Base-by-base conservation (phyloP, 1,140 invertebrate species). In the Telenomus remus region DNA sequence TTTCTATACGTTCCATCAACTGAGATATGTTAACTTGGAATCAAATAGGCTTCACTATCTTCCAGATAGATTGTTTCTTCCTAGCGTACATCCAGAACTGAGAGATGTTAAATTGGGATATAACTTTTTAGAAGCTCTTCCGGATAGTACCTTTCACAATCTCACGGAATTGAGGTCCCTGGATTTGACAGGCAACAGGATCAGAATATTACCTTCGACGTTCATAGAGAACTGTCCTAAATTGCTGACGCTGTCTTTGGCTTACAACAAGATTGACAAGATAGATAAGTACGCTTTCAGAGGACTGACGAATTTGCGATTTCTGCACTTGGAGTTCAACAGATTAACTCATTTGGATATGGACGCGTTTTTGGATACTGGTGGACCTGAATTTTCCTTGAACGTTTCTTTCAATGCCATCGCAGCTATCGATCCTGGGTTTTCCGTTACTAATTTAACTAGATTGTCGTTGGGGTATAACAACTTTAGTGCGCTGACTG, bases 11-110 rank as follows among this genome's bases (percentile, higher is more conserved):
- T 92, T 94, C 79, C 89, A 91, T 3, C 91, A 93, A 76, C 82
- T 97, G 10, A 92, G 93, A 73, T 96, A 96, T 83, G 88, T 96
- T 14, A 96, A 96, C 87, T 84, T 97, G 72, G 95, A 96, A 80
- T 95, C 94, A 34, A 97, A 97, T 85, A 90, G 92, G 53, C 86
- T 97, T 85, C 82, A 89, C 81, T 79, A 91, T 89, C 69, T 91
- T 7, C 91, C 93, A 0, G 82, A 88, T 9, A 90, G 91, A 59
- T 85, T 95, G 13, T 93, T 96, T 70, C 89, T 92, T 80, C 87
- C 91, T 0, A 91, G 90, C 46, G 84, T 93, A 19, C 94, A 96
- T 80, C 89, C 90, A n/a, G 91, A 93, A 76, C 84, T 97, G 34
- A 91, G 90, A 43, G 95, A 96, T 78, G 89, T 96, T 5, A 88